phyloP scores from a whole-genome alignment of 2,888 invertebrate species.

The Tenthredo distinguenda region DNA sequence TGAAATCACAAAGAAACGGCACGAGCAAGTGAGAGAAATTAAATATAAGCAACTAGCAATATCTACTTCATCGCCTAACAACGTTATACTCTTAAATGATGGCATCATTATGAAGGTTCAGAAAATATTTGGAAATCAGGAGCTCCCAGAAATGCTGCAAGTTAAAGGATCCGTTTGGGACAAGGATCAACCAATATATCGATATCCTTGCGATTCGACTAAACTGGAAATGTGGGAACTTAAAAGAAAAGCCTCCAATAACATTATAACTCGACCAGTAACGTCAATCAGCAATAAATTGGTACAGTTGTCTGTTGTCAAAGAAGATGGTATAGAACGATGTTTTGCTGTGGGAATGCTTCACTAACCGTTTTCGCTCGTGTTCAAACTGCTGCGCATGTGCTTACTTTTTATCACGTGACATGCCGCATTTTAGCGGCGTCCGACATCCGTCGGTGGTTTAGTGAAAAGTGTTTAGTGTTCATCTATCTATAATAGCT shows the following conservation, averaged over 20 bases:
- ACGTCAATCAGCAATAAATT: conserved; percentile 31
- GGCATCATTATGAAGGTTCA: conserved; percentile 8
- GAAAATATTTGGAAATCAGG: conserved; percentile 4
- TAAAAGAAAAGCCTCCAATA: conserved; percentile 14
- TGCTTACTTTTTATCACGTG: background rate
- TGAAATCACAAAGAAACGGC: conserved; percentile 22
- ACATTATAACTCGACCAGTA: conserved; percentile 18
- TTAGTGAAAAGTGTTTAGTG: background rate
- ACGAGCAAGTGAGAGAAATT: conserved; percentile 1
- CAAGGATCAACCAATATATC: conserved; percentile 21
- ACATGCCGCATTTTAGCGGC: conserved; percentile 2
- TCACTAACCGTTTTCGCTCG: conserved; percentile 33
- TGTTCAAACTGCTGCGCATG: background rate
- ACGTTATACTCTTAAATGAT: conserved; percentile 24
- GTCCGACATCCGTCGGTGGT: background rate
- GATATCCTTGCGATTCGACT: conserved; percentile 31
- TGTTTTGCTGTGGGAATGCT: conserved; percentile 33
- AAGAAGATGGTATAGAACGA: conserved; percentile 21
- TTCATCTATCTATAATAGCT: background rate
- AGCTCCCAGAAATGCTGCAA: conserved; percentile 35
- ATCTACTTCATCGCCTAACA: conserved; percentile 24
- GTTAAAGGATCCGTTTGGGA: conserved; percentile 19
- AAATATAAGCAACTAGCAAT: conserved; percentile 19
- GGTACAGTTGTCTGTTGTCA: conserved; percentile 24
- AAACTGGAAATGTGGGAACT: conserved; percentile 27